Conservation (phyloP, 2,113 vertebrate species). For the Crocuta crocuta region DNA sequence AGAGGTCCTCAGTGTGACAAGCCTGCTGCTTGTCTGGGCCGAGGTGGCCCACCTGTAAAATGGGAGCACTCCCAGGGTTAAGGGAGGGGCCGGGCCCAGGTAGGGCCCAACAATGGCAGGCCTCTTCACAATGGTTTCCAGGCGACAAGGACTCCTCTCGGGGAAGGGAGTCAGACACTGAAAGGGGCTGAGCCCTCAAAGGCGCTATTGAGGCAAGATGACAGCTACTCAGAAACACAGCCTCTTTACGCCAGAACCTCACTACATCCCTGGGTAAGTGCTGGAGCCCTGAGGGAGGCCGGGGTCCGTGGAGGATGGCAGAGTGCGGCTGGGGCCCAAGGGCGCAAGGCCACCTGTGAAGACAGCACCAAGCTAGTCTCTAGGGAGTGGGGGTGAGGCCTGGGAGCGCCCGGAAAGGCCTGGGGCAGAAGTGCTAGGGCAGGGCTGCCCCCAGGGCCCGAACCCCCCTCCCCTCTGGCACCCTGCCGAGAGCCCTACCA, state of each 20-base stretch:
- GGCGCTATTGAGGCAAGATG: slow-evolving; percentile 42
- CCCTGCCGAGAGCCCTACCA: not conserved
- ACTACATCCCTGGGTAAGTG: slow-evolving; percentile 80
- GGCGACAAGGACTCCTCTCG: not conserved
- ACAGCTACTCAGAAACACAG: slow-evolving; percentile 61
- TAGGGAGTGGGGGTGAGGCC: not conserved
- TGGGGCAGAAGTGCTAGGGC: not conserved
- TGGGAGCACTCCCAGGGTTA: not conserved
- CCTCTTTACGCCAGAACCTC: slow-evolving; percentile 75
- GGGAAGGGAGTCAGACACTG: not conserved
- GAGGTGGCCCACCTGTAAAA: not conserved
- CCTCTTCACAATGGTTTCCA: slow-evolving; percentile 75
- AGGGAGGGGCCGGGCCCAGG: not conserved
- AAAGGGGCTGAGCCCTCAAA: not conserved
- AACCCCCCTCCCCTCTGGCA: not conserved
- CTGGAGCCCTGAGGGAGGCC: not conserved
- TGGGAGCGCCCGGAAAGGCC: not conserved
- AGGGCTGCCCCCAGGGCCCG: too few species aligned
- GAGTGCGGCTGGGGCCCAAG: not conserved
- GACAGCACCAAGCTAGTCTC: not conserved
- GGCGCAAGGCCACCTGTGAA: not conserved
- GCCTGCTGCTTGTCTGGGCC: not conserved
- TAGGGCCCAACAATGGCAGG: not conserved
- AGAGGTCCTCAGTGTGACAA: not conserved
- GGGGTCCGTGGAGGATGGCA: not conserved